Evolutionary conservation across 2,888 invertebrate species (phyloP).

Genomic region (Sepiola atlantica): DNA sequence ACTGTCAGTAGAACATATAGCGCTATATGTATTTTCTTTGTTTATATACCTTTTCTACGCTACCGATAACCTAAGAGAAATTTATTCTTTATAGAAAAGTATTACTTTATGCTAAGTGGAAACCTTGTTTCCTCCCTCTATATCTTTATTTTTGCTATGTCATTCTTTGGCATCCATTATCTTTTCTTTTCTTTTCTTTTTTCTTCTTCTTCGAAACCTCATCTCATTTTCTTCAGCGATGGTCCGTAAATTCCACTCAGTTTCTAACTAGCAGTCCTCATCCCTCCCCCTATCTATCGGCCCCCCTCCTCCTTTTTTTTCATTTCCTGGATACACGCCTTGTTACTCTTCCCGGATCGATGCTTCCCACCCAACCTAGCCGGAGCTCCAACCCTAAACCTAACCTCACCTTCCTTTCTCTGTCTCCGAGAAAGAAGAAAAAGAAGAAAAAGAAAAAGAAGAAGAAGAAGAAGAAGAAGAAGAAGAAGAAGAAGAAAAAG

Average conservation of each 20-base stretch:
- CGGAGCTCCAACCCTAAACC: neutral
- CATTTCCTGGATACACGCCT: slow-evolving; percentile 32
- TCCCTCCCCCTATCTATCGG: neutral
- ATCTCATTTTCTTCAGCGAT: neutral
- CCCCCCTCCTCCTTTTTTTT: neutral
- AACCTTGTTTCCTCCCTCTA: neutral
- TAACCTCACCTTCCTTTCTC: neutral
- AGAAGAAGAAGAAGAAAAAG: no score
- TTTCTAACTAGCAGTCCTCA: neutral
- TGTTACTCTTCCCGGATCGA: slow-evolving; percentile 32
- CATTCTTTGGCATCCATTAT: neutral
- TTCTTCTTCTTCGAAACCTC: neutral
- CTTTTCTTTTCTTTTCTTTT: neutral
- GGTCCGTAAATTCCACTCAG: neutral
- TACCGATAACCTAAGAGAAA: no score
- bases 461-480: no score
- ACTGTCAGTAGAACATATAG: no score
- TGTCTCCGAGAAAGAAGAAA: no score
- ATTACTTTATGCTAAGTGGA: no score
- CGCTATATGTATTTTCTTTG: no score
- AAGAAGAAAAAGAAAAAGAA: no score
- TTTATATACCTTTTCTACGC: no score
- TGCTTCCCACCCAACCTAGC: neutral
- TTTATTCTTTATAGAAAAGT: no score
- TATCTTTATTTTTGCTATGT: neutral